Evolutionary conservation across 2,797 vertebrate species (phyloP).

Genomic region (Enteromius radiatus): DNA sequence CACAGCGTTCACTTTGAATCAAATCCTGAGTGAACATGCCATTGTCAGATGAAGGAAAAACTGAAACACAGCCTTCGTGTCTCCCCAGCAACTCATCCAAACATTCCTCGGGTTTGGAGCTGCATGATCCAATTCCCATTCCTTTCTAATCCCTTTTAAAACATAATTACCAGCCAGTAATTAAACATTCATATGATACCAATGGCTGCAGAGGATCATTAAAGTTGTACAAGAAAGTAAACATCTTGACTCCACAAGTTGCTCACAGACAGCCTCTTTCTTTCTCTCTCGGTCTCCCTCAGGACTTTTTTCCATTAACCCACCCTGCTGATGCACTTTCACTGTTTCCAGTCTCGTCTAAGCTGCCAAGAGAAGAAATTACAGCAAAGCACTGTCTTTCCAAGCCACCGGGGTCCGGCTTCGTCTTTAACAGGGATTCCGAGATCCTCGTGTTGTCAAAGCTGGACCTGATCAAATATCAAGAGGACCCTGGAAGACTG

Average conservation of each 20-base stretch:
- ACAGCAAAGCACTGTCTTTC: conserved; percentile 40
- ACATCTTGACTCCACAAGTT: conserved; percentile 24
- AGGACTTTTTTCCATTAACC: conserved; percentile 62
- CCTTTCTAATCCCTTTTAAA: conserved; percentile 45
- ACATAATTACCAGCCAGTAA: conserved; percentile 15
- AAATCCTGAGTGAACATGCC: not conserved
- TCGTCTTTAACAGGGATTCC: conserved; percentile 63
- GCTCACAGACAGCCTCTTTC: conserved; percentile 45
- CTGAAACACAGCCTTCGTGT: conserved; percentile 14
- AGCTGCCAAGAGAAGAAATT: conserved; percentile 58
- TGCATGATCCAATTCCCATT: conserved; percentile 32
- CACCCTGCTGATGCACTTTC: conserved; percentile 56
- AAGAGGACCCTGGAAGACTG: conserved; percentile 48
- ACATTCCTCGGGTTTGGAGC: conserved; percentile 64
- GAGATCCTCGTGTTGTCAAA: conserved; percentile 52
- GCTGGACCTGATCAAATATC: conserved; percentile 51
- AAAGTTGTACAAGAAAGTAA: conserved; percentile 31
- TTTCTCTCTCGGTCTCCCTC: conserved; percentile 28
- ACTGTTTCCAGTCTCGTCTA: conserved; percentile 44
- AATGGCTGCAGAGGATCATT: not conserved
- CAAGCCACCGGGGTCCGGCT: conserved; percentile 55
- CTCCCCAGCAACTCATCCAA: conserved; percentile 78
- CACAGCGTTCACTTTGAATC: conserved; percentile 8
- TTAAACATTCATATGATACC: conserved; percentile 29
- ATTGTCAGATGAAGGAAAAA: conserved; percentile 7